Percentiles rank a stretch among this genome's conserved stretches.
phyloP scores from a whole-genome alignment of 2,888 invertebrate genomes.

The Caenorhabditis sinica region DNA sequence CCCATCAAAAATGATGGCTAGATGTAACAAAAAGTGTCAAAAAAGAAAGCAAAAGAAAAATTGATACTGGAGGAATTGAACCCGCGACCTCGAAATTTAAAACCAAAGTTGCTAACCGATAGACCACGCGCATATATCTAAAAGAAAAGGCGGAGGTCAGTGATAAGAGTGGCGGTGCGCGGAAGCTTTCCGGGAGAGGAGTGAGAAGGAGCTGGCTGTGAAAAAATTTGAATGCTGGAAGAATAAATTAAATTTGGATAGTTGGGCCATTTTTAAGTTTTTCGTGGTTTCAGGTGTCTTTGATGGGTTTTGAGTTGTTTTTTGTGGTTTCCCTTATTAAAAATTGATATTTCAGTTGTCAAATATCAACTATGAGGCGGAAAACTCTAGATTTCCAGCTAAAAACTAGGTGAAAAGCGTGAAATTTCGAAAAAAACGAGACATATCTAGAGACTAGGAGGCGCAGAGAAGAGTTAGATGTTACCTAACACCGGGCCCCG shows the following conservation, averaged over 20 bases:
- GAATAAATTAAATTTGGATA: neutral
- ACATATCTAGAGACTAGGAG: constrained; percentile 21
- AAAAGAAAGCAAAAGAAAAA: constrained; percentile 9
- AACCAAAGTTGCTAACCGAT: neutral
- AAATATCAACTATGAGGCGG: neutral
- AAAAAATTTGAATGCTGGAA: constrained; percentile 13
- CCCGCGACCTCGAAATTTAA: neutral
- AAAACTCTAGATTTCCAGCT: neutral
- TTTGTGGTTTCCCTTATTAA: neutral
- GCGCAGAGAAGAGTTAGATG: constrained; percentile 19
- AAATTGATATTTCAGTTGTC: neutral
- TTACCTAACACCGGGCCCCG: constrained; percentile 7
- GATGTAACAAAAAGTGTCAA: neutral
- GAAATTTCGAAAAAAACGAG: neutral
- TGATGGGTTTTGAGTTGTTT: neutral
- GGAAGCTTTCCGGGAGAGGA: neutral
- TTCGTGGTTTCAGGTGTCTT: neutral
- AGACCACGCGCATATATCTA: neutral
- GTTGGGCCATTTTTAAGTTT: neutral
- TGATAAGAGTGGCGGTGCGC: neutral
- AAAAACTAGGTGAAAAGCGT: neutral
- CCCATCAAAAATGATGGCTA: neutral
- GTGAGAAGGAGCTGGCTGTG: too few species aligned
- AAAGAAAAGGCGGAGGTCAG: neutral
- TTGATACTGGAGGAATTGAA: neutral